Evolutionary conservation across 2,888 invertebrate species (phyloP), one percentile per base, ranked within the genome.

Genomic region (Epinotia ramella): DNA sequence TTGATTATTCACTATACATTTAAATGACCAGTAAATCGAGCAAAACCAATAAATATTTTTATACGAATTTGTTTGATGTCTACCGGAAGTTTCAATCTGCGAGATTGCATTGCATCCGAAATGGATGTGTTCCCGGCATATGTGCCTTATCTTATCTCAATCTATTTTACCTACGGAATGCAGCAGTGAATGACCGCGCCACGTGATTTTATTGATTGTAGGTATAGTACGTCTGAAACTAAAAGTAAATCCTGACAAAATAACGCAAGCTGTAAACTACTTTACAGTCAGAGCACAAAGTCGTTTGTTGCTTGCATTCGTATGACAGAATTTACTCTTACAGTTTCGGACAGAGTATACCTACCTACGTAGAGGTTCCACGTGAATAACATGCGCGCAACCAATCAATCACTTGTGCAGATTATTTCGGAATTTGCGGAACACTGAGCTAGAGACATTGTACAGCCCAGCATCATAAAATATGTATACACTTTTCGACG

Each of bases 101-200:
- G 69, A 69, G 69, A 69, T 60, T 60, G 28, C 59, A 69, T 60
- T 60, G 28, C 59, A 20, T 69, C 59, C 69, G 69, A 69, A 69
- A 46, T 46, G 59, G 24, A 69, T 56, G 24, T 40, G 57, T 20
- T 24, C 56, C 53, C 24, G 65, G 44, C 69, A 60, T 69, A 60
- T 60, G 69, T 59, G 69, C 59, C 44, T 69, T 69, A 69, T 68
- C 57, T 68, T 68, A 68, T 60, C 69, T 60, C 28, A 46, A 69
- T 69, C 69, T 69, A 18, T 60, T 59, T 60, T 69, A 60, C 69
- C 69, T 69, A 69, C 59, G 46, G 69, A 60, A 60, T 69, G 69
- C 59, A 44, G 46, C 24, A 59, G 69, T 69, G 59, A 69, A 69
- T 69, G 69, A 69, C 69, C 69, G 68, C 20, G 44, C 67, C 59